phyloP scores from a whole-genome alignment of 2,113 vertebrate genomes.

The Colistium nudipinnis region DNA sequence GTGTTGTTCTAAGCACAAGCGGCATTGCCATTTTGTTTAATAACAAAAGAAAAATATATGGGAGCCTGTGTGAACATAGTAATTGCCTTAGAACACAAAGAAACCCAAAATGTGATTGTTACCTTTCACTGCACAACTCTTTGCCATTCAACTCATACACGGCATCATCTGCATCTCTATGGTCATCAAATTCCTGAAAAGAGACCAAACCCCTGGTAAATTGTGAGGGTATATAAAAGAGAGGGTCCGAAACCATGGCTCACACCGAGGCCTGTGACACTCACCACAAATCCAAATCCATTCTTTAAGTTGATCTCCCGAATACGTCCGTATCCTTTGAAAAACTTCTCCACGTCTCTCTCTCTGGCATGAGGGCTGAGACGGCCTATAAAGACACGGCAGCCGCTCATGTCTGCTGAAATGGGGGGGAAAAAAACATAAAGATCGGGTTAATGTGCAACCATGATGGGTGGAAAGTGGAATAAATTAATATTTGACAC shows the following conservation, averaged over 20 bases:
- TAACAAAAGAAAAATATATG: no score
- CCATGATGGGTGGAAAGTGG: accelerated
- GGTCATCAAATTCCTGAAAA: constrained; percentile 91
- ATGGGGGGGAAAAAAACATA: not conserved
- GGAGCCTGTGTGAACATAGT: no score
- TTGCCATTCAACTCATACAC: constrained; percentile 94
- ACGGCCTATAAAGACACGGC: constrained; percentile 93
- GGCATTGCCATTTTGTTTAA: no score
- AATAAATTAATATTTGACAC: not conserved
- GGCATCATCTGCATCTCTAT: constrained; percentile 93
- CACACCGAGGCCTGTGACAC: constrained; percentile 22
- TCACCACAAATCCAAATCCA: constrained; percentile 94
- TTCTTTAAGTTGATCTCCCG: constrained; percentile 93
- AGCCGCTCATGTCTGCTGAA: constrained; percentile 83
- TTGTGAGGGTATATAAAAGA: not conserved
- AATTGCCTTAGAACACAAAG: not conserved
- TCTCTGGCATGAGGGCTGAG: constrained; percentile 91
- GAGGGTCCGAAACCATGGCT: not conserved
- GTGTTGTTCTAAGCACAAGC: no score
- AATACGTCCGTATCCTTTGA: constrained; percentile 93
- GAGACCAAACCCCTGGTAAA: not conserved
- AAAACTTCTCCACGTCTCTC: constrained; percentile 93
- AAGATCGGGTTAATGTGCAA: not conserved
- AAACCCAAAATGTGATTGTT: not conserved
- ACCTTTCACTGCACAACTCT: constrained; percentile 93